Evolutionary conservation across 2,113 vertebrate species (phyloP), one percentile per base, ranked within the genome.

Genomic region (Bucco capensis): DNA sequence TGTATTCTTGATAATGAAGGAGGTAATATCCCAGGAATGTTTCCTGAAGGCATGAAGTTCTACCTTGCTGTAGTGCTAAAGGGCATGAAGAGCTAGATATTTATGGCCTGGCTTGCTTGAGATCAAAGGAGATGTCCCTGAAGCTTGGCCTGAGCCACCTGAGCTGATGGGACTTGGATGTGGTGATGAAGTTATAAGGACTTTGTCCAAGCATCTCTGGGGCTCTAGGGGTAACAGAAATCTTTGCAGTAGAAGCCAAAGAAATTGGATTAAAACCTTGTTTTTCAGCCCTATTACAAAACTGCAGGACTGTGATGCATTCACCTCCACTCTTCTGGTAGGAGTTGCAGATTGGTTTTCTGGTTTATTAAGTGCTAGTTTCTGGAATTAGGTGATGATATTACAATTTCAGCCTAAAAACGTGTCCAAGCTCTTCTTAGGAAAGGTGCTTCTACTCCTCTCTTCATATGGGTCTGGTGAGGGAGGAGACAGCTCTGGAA

Each of bases 371-470:
- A 89, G 73, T 40, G 61, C 53, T 30, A 4, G 4, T 53, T 73
- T 33, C 46, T 38, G 74, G 30, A 33, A 44, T 76, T 17, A 1
- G 1, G 8, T 28, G 70, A 24, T 73, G 27, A 4, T 33, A 2
- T 69, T 23, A 19, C 42, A 56, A 23, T 40, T 70, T 51, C 79
- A 91, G 25, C 82, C 62, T 50, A 62, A 64, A 72, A 58, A 21
- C 1, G 0, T 8, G 17, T 8, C 49, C 9, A 0, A 17, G 1
- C 17, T 69, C 53, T 67, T 60, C 64, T 37, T 51, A 82, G 82
- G 61, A 35, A 44, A 87, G 38, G 49, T 38, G n/a, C 6, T 61
- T 19, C 40, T 15, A 0, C 44, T 78, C 51, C 81, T 86, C 64
- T 47, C n/a, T n/a, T 51, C 66, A 7, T 46, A 2, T 35, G 21